Conservation (phyloP, 2,113 vertebrate genomes). For the Aldabrachelys gigantea region DNA sequence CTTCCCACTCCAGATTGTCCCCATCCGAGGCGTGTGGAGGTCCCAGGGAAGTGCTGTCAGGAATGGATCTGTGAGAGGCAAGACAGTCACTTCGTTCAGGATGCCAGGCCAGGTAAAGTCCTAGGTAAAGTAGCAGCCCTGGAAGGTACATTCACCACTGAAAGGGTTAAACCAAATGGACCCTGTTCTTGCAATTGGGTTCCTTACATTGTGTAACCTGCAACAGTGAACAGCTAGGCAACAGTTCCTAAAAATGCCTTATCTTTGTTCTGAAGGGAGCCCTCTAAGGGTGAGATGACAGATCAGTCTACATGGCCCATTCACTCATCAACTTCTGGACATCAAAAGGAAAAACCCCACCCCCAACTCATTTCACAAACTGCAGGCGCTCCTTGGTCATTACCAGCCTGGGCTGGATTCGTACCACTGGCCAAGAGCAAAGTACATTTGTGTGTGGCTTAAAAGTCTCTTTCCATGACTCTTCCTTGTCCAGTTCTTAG, state of each 20-base stretch:
- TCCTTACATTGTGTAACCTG: background rate
- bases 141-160: background rate
- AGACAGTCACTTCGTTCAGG: slow-evolving; percentile 66
- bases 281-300: background rate
- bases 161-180: background rate
- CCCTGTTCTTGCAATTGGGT: background rate
- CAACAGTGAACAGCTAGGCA: background rate
- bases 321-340: background rate
- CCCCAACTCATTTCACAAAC: rapidly evolving
- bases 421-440: background rate
- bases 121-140: background rate
- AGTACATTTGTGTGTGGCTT: rapidly evolving
- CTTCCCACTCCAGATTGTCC: slow-evolving; percentile 90
- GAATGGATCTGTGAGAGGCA: slow-evolving; percentile 90
- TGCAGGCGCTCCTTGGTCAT: background rate
- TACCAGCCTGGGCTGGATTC: background rate
- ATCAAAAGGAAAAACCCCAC: background rate
- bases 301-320: background rate
- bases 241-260: background rate
- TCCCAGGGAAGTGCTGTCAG: slow-evolving; percentile 91
- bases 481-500: slow-evolving; percentile 39
- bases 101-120: slow-evolving; percentile 77
- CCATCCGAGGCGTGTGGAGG: slow-evolving; percentile 79
- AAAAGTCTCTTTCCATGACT: background rate
- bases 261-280: background rate